Evolutionary conservation across 2,888 invertebrate genomes (phyloP), one percentile per base, ranked within the genome.

Genomic region (Aproaerema taeniolella): DNA sequence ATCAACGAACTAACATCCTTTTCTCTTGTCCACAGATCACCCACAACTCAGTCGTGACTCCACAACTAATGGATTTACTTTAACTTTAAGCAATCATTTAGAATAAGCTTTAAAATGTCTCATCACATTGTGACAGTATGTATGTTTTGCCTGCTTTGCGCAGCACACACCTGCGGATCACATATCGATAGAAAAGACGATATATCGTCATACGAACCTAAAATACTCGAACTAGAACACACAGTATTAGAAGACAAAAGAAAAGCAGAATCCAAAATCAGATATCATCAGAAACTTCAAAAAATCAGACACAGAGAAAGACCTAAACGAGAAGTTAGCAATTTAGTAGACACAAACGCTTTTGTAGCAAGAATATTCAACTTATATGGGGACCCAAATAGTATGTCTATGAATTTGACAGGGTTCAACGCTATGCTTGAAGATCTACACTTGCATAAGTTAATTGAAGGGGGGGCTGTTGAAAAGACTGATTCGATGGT

Each of bases 121-220:
- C 82, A 74, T 39, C 81, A 91, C 61, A 85, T 95, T 42, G 91
- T 94, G 54, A 92, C 93, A 9, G 93, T 94, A n/a, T 94, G 94
- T 65, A 92, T 95, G 75, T 92, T 95, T 56, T 95, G 95, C 62
- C 88, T 95, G 33, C 79, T 95, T 0, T 94, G 94, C 61, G 93
- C 94, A 1, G 91, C 93, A 8, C 93, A 93, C 60, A 92, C 92
- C 0, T 94, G 95, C 63, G 91, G 91, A 32, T 92, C 93, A 1
- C 94, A 94, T 60, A 82, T 90, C 34, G 89, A 88, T 51, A 62
- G 67, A 15, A 61, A 52, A 11, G 70, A 63, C 31, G 73, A 58
- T n/a, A 47, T 62, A 0, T 46, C 60, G 0, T 47, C 61, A 0
- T 67, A 64, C 54, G 71, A 77, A 13, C 55, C 65, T 0, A 58